A percentile compares a stretch with the other conserved stretches of the same genome.
phyloP scores from a whole-genome alignment of 2,888 invertebrate species.

The Luffia ferchaultella region DNA sequence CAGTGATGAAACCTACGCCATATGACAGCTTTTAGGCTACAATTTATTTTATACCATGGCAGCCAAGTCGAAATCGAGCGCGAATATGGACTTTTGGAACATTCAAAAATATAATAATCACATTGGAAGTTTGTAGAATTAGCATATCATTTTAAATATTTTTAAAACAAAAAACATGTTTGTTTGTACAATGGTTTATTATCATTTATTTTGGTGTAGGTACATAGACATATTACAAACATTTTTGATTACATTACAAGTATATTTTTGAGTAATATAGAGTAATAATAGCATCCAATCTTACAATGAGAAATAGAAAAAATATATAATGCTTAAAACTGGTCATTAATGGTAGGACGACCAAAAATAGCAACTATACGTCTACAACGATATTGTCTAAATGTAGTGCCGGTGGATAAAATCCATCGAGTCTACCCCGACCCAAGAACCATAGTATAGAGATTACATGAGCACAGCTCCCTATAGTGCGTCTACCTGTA shows the following conservation, averaged over 20 bases:
- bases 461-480: constrained; percentile 4
- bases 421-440: not conserved
- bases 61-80: not conserved
- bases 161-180: no score
- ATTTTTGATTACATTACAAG: no score
- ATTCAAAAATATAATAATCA: not conserved
- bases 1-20: no score
- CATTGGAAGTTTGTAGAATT: not conserved
- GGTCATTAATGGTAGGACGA: no score
- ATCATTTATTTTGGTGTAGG: no score
- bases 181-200: no score
- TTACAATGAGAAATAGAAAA: no score
- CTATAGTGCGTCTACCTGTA: constrained; percentile 1
- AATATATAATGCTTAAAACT: no score
- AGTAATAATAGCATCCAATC: no score
- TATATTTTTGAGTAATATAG: no score
- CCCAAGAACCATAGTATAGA: constrained; percentile 4
- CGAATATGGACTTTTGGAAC: not conserved
- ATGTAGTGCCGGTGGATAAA: constrained; percentile 2
- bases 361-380: not conserved
- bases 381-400: constrained; percentile 4
- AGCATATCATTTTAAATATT: not conserved
- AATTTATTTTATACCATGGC: not conserved
- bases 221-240: no score
- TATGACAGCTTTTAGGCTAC: not conserved